Evolutionary conservation across 2,113 vertebrate genomes (phyloP), one percentile per base, ranked within the genome.

Genomic region (Platanista minor): DNA sequence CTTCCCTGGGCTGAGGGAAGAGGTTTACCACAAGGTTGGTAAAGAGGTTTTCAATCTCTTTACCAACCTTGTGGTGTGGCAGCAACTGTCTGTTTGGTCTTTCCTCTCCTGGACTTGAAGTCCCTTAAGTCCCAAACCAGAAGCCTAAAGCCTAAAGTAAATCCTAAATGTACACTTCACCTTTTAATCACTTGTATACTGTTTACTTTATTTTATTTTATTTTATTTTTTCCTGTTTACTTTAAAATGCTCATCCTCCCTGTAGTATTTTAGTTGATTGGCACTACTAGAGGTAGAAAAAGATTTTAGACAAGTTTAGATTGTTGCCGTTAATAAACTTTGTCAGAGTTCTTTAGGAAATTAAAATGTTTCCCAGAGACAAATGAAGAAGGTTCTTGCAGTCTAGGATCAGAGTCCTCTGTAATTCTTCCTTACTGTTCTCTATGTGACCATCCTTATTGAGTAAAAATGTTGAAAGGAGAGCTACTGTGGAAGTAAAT

Each of bases 131-230:
- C 61, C 66, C 74, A 92, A 71, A 97, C 29, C 14, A 46, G 77
- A 96, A 91, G 15, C 78, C 72, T 72, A 78, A 96, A 91, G 15
- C 78, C 72, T 72, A 78, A 92, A 85, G 91, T n/a, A 49, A 87
- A 84, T 90, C 80, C 91, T 83, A 75, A 81, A 54, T 77, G 94
- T 92, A 87, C 96, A 84, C 23, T 3, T 46, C 87, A 64, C 94
- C 87, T 75, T 81, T 91, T 87, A 78, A 94, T 54, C 36, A 52
- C 89, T 77, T 75, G 15, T 43, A 49, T 86, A 83, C 87, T 52
- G 18, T 67, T 71, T 80, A 81, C 72, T 89, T 87, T 91, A 90
- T n/a, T n/a, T n/a, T n/a, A n/a, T n/a, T n/a, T n/a, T n/a, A n/a
- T n/a, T n/a, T n/a, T n/a, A n/a, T n/a, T n/a, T n/a, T n/a, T n/a